Base-by-base conservation (phyloP, 2,888 invertebrate genomes). In the Biston betularia region DNA sequence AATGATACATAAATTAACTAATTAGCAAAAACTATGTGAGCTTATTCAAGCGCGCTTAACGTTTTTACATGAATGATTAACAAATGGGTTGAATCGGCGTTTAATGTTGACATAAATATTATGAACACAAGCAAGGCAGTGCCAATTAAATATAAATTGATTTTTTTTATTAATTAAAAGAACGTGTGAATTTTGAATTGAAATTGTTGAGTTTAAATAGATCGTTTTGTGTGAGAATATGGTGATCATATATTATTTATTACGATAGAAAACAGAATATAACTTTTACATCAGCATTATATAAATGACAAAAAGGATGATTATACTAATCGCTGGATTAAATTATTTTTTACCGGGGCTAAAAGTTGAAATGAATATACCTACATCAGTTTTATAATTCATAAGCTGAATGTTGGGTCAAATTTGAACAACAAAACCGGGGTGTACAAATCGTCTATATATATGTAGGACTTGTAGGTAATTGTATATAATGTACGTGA, bases 1-100 rank as follows among this genome's bases (percentile, higher is more conserved):
- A 63, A 55, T 63, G 58, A 54, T 50, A 59, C 67, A 68, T 68
- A 59, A 63, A 68, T 68, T 63, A 63, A 40, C 54, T 68, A 68
- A 68, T 68, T 68, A 68, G 59, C 63, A 63, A 59, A 63, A 59
- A 59, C 45, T 59, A 55, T 56, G 55, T 35, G 50, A 33, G 54
- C 50, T 63, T 58, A 66, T 62, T 57, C 66, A 54, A 48, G 57
- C 56, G 60, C n/a, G 49, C 24, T 48, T 54, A 48, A 59, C 55
- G 46, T 68, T 68, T 60, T 44, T 63, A 63, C 57, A 59, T 42
- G 59, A 55, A 67, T 55, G 58, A 54, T 63, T 63, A 59, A 59
- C 59, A 63, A 63, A 59, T 63, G 63, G 58, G 49, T 55, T 67
- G 58, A 50, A 63, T 45, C n/a, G 44, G 45, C 50, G 12, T 59